Evolutionary conservation across 2,888 invertebrate species (phyloP).

Genomic region (Pimpla rufipes): DNA sequence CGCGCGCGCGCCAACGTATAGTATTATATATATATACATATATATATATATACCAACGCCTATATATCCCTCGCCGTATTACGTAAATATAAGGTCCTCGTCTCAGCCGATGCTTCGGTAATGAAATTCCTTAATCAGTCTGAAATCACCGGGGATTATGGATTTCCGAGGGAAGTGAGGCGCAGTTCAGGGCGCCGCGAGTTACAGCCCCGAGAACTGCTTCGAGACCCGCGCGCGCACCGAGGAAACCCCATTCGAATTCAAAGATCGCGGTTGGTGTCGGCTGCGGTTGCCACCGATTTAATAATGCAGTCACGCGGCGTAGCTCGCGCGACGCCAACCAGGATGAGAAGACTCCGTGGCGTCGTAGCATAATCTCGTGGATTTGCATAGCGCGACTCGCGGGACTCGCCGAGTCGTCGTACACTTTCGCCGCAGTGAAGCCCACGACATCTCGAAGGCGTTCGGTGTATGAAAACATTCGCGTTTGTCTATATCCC

Average conservation of each 20-base stretch:
- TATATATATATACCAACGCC: slow-evolving; percentile 5
- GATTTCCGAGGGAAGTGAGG: slow-evolving; percentile 50
- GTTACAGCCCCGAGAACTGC: slow-evolving; percentile 44
- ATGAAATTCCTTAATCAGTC: slow-evolving; percentile 68
- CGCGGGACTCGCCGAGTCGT: slow-evolving; percentile 39
- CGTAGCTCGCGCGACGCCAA: slow-evolving; percentile 40
- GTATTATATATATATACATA: slow-evolving; percentile 13
- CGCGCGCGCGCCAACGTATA: too few species aligned
- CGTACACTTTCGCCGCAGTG: slow-evolving; percentile 34
- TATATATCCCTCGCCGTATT: slow-evolving; percentile 27
- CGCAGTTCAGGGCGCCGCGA: slow-evolving; percentile 4
- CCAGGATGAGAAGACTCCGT: slow-evolving; percentile 38
- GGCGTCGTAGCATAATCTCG: slow-evolving; percentile 57
- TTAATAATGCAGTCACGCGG: slow-evolving; percentile 69
- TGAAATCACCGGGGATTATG: slow-evolving; percentile 66
- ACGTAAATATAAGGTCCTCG: slow-evolving; percentile 30
- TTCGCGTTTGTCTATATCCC: slow-evolving; percentile 44
- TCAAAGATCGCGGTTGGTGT: slow-evolving; percentile 61
- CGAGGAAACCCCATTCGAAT: slow-evolving; percentile 63
- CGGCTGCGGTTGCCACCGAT: slow-evolving; percentile 66
- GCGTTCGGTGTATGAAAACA: slow-evolving; percentile 44
- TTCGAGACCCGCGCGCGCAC: too few species aligned
- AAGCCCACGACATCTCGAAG: slow-evolving; percentile 23
- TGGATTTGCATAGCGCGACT: slow-evolving; percentile 63
- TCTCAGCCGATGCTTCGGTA: slow-evolving; percentile 57